Base-by-base conservation (phyloP, 2,797 vertebrate species). In the Clamator glandarius region DNA sequence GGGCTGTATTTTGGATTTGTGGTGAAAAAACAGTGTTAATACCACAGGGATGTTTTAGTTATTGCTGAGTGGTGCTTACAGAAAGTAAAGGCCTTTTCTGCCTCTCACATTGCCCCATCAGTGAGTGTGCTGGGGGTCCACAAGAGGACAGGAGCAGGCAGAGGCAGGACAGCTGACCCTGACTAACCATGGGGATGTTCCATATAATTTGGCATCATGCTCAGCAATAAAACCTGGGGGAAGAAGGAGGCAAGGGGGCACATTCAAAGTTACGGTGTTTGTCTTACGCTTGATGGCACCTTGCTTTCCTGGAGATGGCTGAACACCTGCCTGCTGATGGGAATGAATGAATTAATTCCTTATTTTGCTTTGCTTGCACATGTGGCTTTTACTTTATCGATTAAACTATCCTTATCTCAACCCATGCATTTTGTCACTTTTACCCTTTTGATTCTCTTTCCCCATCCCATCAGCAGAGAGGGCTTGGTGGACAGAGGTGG, bases 101-200 rank as follows among this genome's bases (percentile, higher is more conserved):
- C 48, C 14, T 29, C 54, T 48, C 52, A 74, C 16, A 2, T 12
- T 8, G 10, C 26, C 16, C 13, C 31, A n/a, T n/a, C n/a, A 74
- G 33, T 0, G 1, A 26, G 33, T 3, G 18, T n/a, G 7, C 54
- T 48, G 24, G 11, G 13, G 11, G 4, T 31, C 6, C 25, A 54
- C 5, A 15, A 67, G 48, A 48, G 35, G 25, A 0, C 35, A 62
- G 13, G 15, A 26, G 29, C 7, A 16, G 24, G 3, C 28, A 17
- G 15, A 66, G 52, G 36, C 31, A 12, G 39, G 39, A 39, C 39
- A 39, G 39, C 12, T 39, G 39, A 39, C 39, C 39, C 39, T 39
- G 39, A 39, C 9, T 39, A 39, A 9, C 39, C 39, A 39, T 12
- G 12, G 39, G 39, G 39, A 4, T 44, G 62, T 17, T 3, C 57